These are phyloP conservation scores for Battus philenor DNA, from an alignment of 1,140 invertebrate genomes.

Conservation along the genomic window DNA sequence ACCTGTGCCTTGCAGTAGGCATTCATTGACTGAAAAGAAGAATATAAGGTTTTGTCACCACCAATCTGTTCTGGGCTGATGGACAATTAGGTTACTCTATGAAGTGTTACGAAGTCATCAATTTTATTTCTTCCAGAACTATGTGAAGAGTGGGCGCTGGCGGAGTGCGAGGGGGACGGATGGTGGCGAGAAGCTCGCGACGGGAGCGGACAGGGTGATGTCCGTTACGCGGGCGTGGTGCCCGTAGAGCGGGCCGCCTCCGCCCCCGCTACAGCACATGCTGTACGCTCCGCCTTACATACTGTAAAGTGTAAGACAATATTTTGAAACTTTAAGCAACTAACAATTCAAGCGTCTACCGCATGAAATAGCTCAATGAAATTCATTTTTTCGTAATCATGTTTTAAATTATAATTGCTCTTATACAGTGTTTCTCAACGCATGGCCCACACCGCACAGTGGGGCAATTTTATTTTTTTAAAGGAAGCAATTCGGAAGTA, in stretches of 20 bases:
- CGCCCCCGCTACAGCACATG: constrained; percentile 72
- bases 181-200: constrained; percentile 66
- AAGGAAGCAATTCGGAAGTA: no score
- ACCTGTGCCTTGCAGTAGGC: no score
- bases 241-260: constrained; percentile 75
- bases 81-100: no score
- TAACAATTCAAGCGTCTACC: no score
- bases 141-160: constrained; percentile 85
- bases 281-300: constrained; percentile 77
- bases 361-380: no score
- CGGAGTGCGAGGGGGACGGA: constrained; percentile 77
- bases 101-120: not conserved
- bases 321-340: no score
- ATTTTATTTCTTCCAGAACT: constrained; percentile 78
- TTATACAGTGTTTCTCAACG: no score
- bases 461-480: no score
- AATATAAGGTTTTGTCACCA: not conserved
- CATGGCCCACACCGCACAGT: no score
- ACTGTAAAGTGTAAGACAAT: constrained; percentile 73
- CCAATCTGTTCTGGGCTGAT: not conserved
- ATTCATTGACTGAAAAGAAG: no score
- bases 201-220: constrained; percentile 37
- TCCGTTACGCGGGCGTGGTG: constrained; percentile 78
- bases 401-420: no score
- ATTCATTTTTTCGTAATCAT: no score